Conservation (phyloP, 2,113 vertebrate genomes). For the Urocynchramus pylzowi region DNA sequence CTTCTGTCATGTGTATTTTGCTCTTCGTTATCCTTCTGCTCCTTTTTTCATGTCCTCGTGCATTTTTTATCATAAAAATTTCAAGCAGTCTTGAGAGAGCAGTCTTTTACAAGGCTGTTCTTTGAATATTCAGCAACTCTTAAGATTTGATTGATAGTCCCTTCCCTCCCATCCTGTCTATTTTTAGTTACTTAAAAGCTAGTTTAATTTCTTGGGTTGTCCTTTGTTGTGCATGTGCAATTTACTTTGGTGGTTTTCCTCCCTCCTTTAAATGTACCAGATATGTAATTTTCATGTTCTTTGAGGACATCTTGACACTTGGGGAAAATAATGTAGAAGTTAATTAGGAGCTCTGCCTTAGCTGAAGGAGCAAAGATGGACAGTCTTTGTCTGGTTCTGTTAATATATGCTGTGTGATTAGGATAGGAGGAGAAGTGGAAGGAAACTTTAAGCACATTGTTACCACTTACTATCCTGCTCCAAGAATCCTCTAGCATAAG, state of each 20-base stretch:
- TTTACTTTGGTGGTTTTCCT: conserved; percentile 5
- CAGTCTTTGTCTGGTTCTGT: not conserved
- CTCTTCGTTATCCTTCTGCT: not conserved
- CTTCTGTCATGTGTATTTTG: conserved; percentile 14
- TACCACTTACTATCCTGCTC: not conserved
- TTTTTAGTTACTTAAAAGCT: conserved; percentile 15
- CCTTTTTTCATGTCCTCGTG: not conserved
- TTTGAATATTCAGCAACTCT: conserved; percentile 50
- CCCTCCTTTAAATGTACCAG: not conserved
- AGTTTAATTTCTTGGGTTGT: conserved; percentile 36
- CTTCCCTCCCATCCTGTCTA: conserved; percentile 4
- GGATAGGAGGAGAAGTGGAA: not conserved
- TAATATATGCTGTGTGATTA: not conserved
- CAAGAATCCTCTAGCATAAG: not conserved
- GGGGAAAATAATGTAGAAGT: not conserved
- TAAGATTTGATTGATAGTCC: conserved; percentile 47
- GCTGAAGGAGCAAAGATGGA: not conserved
- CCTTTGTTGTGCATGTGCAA: not conserved
- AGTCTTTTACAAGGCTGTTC: conserved; percentile 20
- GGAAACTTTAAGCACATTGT: not conserved
- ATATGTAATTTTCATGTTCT: conserved; percentile 5
- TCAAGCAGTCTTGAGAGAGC: conserved; percentile 29
- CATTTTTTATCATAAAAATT: conserved; percentile 43
- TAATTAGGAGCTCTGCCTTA: conserved; percentile 3
- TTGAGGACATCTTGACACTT: conserved; percentile 18